Base-by-base conservation (phyloP, 2,888 invertebrate species). In the Pasiphila rectangulata region DNA sequence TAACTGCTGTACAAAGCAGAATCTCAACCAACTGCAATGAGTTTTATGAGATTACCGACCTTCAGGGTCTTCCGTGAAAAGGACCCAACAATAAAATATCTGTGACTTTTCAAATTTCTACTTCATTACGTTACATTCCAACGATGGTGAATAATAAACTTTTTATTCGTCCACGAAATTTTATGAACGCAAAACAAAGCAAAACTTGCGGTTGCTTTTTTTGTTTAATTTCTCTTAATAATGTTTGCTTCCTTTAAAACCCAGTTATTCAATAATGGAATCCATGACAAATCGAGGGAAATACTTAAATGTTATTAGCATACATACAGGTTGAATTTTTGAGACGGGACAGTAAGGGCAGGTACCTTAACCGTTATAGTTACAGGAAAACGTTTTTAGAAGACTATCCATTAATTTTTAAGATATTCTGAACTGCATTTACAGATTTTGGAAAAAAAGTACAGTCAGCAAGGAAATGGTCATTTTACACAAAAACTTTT, bases 31-130 rank as follows among this genome's bases (percentile, higher is more conserved):
- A n/a, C 15, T 15, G 25, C 39, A 29, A 46, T 40, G 35, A 29
- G 29, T 36, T 46, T 46, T 36, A 36, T 41, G 46, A 27, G 27
- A 39, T 39, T 39, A 25, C 13, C 27, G 29, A 40, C 23, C 36
- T 27, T 20, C 4, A 30, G 46, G 46, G 40, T 17, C 38, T 38
- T 24, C 12, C 34, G 12, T 13, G 35, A 27, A 17, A 35, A 35
- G 25, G 15, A 16, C n/a, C 39, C 19, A 27, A 32, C 17, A 40
- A 40, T 40, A 35, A 40, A 40, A 41, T 40, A 46, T 21, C 13
- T 40, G 39, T 46, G 46, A 17, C 34, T 19, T 39, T 39, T 34
- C 32, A 40, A 35, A 40, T 36, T 46, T 46, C 7, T 35, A 13
- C 35, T 17, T 40, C 21, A 40, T 46, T 46, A 40, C 12, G 29